Evolutionary conservation across 2,113 vertebrate species (phyloP).

Genomic region (Neodontobutis hainanensis): DNA sequence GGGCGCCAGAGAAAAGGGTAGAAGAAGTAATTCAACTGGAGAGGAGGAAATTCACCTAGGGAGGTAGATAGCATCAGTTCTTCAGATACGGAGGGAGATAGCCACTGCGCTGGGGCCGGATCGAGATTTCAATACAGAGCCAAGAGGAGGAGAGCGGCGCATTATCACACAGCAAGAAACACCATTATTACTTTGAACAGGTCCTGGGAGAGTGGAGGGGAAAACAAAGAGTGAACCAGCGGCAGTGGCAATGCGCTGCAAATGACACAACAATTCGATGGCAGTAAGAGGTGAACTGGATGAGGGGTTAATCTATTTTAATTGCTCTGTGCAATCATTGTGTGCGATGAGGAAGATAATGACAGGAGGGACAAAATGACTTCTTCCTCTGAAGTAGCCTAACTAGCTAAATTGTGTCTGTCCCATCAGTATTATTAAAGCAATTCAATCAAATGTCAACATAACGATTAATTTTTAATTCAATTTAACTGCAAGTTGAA

Average conservation of each 20-base stretch:
- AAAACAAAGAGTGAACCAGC: conserved; percentile 41
- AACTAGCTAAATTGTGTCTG: conserved; percentile 68
- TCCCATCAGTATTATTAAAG: conserved; percentile 64
- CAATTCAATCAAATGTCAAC: conserved; percentile 62
- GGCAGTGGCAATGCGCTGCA: conserved; percentile 42
- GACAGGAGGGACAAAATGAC: conserved; percentile 54
- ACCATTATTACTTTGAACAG: conserved; percentile 68
- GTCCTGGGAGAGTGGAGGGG: conserved; percentile 41
- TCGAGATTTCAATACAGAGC: conserved; percentile 62
- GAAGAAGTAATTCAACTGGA: conserved; percentile 11
- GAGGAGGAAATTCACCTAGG: conserved; percentile 58
- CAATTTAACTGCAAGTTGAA: conserved; percentile 24
- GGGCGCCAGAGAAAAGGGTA: conserved; percentile 17
- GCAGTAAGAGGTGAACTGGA: conserved; percentile 45
- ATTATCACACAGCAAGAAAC: conserved; percentile 63
- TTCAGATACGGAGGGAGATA: conserved; percentile 63
- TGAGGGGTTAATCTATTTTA: conserved; percentile 67
- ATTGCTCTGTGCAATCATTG: conserved; percentile 63
- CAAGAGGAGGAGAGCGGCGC: conserved; percentile 51
- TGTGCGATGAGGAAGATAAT: conserved; percentile 62
- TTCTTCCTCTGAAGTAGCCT: conserved; percentile 48
- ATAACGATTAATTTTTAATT: conserved; percentile 65
- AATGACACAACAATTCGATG: conserved; percentile 60
- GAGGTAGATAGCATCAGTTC: conserved; percentile 61
- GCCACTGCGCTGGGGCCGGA: conserved; percentile 55